phyloP scores from a whole-genome alignment of 2,888 invertebrate genomes.

The Neoscelio sp. region DNA sequence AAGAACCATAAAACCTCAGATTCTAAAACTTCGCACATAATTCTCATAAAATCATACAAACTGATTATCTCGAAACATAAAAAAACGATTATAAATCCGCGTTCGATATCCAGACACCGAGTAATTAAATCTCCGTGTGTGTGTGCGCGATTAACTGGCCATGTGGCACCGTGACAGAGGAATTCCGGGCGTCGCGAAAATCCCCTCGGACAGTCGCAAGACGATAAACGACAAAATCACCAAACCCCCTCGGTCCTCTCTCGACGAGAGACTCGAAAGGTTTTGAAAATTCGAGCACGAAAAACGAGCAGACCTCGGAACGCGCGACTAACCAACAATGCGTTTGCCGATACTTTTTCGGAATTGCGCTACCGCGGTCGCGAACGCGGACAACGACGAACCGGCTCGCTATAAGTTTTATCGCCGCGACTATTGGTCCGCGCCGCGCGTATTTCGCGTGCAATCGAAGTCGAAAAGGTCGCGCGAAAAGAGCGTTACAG shows the following conservation, averaged over 20 bases:
- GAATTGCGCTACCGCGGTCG: no score
- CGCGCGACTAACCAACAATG: constrained; percentile 72
- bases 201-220: neutral
- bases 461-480: constrained; percentile 83
- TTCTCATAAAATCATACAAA: no score
- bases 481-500: constrained; percentile 82
- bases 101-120: neutral
- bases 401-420: constrained; percentile 1
- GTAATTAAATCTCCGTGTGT: constrained; percentile 24
- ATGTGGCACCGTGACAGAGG: constrained; percentile 71
- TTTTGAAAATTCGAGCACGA: constrained; percentile 5
- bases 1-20: no score
- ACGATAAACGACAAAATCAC: no score
- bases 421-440: no score
- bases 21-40: no score
- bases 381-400: no score
- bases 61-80: neutral
- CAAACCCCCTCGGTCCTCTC: no score
- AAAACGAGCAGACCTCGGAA: constrained; percentile 36
- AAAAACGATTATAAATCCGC: neutral
- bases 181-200: constrained; percentile 34
- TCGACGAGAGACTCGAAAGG: no score
- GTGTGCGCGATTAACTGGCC: constrained; percentile 65
- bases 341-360: constrained; percentile 27
- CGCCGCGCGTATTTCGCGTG: constrained; percentile 67